Evolutionary conservation across 2,113 vertebrate species (phyloP).

Genomic region (Albula goreensis): DNA sequence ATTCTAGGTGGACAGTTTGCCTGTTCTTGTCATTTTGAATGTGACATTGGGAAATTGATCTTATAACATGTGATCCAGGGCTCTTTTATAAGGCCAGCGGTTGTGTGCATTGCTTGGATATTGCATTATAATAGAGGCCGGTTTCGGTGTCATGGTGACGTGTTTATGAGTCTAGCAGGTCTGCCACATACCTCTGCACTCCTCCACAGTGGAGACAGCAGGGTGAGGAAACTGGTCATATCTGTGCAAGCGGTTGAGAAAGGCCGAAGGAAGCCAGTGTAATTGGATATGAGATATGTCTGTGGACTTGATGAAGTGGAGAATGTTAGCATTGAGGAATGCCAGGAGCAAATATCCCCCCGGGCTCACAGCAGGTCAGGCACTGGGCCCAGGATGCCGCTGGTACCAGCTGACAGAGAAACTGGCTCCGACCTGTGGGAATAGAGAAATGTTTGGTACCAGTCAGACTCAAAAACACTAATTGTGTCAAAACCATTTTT

Average conservation of each 20-base stretch:
- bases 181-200: background rate
- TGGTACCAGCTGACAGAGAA: constrained; percentile 24
- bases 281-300: constrained; percentile 23
- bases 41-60: background rate
- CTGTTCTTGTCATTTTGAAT: background rate
- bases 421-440: background rate
- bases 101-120: background rate
- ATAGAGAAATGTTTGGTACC: constrained; percentile 38
- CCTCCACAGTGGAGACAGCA: background rate
- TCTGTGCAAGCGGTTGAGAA: background rate
- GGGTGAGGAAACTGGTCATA: background rate
- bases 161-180: background rate
- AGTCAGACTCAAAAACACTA: constrained; percentile 26
- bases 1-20: background rate
- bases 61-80: background rate
- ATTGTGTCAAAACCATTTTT: constrained; percentile 13
- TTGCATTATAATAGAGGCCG: background rate
- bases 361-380: background rate
- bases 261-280: background rate
- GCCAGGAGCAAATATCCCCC: constrained; percentile 3
- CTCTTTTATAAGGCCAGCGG: background rate
- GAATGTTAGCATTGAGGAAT: constrained; percentile 36
- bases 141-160: background rate
- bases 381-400: background rate
- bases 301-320: constrained; percentile 28